These are phyloP conservation scores for Drosophila ananassae DNA, from an alignment of 1,140 invertebrate genomes.

Conservation along the genomic window DNA sequence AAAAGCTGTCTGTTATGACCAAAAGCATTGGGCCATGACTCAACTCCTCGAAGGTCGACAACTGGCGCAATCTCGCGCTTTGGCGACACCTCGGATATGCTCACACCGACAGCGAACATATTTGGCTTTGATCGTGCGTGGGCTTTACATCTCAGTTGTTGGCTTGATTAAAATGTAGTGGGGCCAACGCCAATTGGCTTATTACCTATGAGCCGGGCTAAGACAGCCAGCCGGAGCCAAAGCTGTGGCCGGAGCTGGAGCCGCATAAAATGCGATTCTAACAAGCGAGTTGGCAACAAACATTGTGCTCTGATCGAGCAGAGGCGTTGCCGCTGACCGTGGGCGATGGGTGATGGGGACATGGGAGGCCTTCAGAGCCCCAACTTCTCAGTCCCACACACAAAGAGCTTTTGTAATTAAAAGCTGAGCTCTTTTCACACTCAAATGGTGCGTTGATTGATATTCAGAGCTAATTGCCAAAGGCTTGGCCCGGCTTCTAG, in stretches of 20 bases:
- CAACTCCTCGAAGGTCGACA: slow-evolving; percentile 70
- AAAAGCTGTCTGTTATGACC: slow-evolving; percentile 44
- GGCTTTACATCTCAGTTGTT: slow-evolving; percentile 57
- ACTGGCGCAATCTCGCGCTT: slow-evolving; percentile 57
- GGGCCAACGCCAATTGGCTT: slow-evolving; percentile 76
- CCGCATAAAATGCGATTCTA: slow-evolving; percentile 65
- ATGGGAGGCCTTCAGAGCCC: slow-evolving; percentile 62
- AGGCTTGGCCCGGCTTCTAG: slow-evolving; percentile 42
- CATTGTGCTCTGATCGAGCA: slow-evolving; percentile 41
- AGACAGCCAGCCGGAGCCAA: slow-evolving; percentile 34
- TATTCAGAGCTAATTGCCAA: slow-evolving; percentile 75
- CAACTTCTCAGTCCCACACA: slow-evolving; percentile 43
- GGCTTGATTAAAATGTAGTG: slow-evolving; percentile 72
- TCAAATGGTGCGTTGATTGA: slow-evolving; percentile 75
- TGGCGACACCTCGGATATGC: slow-evolving; percentile 64
- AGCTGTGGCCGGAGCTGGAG: not conserved
- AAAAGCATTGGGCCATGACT: slow-evolving; percentile 49
- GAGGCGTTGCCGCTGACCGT: slow-evolving; percentile 65
- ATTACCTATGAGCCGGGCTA: slow-evolving; percentile 68
- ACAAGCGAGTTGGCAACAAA: slow-evolving; percentile 62
- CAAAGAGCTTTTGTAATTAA: slow-evolving; percentile 65
- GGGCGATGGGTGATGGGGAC: slow-evolving; percentile 44
- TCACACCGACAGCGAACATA: slow-evolving; percentile 51
- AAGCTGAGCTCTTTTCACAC: slow-evolving; percentile 64
- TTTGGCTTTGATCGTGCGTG: slow-evolving; percentile 76